These are phyloP conservation scores for Tetrapedia diversipes DNA, from an alignment of 2,888 invertebrate species.

Conservation along the genomic window DNA sequence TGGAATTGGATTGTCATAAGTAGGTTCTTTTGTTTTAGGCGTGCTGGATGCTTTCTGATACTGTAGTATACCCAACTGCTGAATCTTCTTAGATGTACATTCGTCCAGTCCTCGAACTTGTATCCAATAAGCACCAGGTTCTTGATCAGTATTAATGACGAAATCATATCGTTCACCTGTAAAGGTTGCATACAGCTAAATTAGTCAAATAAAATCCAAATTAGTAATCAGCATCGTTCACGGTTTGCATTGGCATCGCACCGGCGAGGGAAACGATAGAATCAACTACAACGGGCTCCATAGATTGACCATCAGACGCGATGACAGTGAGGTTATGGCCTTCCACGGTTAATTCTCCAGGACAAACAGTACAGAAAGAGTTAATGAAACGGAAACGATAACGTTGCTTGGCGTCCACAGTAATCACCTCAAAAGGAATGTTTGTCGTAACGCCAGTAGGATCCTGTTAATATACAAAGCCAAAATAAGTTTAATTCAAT, in stretches of 20 bases:
- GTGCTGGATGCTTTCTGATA: constrained; percentile 79
- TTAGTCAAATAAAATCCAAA: not conserved
- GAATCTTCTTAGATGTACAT: constrained; percentile 78
- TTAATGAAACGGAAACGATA: constrained; percentile 85
- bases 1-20: constrained; percentile 75
- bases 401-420: constrained; percentile 82
- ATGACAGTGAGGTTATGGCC: constrained; percentile 84
- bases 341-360: constrained; percentile 83
- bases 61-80: constrained; percentile 83
- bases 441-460: constrained; percentile 65
- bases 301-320: constrained; percentile 84
- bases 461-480: constrained; percentile 61
- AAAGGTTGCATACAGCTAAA: constrained; percentile 29
- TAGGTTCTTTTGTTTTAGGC: constrained; percentile 74
- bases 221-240: constrained; percentile 52
- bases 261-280: constrained; percentile 52
- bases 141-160: constrained; percentile 83
- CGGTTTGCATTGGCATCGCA: constrained; percentile 58
- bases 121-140: constrained; percentile 84
- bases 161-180: constrained; percentile 87
- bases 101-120: constrained; percentile 83
- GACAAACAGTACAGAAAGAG: constrained; percentile 84
- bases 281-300: constrained; percentile 82
- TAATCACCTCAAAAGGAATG: constrained; percentile 70
- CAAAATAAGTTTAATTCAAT: not conserved